These are phyloP conservation scores for Hedya salicella DNA, from an alignment of 2,888 invertebrate species.

Conservation along the genomic window DNA sequence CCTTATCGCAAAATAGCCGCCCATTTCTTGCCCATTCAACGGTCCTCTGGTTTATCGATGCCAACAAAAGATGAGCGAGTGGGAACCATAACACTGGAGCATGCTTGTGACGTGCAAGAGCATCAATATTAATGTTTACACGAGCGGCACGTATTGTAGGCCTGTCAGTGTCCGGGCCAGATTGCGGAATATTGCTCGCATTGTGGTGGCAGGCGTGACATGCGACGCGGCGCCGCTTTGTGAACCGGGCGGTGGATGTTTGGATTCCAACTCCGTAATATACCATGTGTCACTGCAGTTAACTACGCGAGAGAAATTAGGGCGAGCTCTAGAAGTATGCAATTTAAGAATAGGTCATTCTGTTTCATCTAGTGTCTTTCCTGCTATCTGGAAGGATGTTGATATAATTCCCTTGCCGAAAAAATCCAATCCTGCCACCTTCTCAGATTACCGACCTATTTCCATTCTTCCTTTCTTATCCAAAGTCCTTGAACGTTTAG, in stretches of 20 bases:
- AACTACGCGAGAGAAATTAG: neutral
- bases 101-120: slow-evolving; percentile 35
- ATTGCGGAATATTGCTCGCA: slow-evolving; percentile 46
- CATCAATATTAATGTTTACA: slow-evolving; percentile 44
- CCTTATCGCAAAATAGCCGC: slow-evolving; percentile 21
- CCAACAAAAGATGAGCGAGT: slow-evolving; percentile 36
- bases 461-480: no score
- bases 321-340: neutral
- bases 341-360: neutral
- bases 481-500: no score
- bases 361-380: no score
- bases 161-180: slow-evolving; percentile 56
- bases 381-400: no score
- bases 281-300: slow-evolving; percentile 25
- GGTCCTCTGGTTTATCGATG: slow-evolving; percentile 31
- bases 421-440: no score
- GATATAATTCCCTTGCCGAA: no score
- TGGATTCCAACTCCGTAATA: slow-evolving; percentile 17
- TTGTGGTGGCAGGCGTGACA: slow-evolving; percentile 50
- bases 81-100: slow-evolving; percentile 33
- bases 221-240: slow-evolving; percentile 28
- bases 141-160: slow-evolving; percentile 35
- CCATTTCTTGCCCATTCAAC: slow-evolving; percentile 33
- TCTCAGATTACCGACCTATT: no score
- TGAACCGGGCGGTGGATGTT: slow-evolving; percentile 21